Percentiles rank a stretch among this genome's conserved stretches.
Evolutionary conservation across 2,888 invertebrate species (phyloP).

Genomic region (Pilophorus perplexus): DNA sequence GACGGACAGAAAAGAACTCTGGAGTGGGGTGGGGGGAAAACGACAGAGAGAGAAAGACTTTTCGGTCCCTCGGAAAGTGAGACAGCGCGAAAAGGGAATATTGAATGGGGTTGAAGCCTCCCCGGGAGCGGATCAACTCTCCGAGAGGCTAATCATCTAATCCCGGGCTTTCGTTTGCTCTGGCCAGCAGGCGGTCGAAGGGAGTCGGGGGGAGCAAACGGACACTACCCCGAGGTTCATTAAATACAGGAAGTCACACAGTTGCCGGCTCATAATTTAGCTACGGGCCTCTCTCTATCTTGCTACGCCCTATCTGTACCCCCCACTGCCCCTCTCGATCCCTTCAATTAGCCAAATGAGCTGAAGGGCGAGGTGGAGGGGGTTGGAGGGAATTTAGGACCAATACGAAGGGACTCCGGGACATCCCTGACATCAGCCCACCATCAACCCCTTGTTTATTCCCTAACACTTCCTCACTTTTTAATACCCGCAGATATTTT

Average conservation of each 20-base stretch:
- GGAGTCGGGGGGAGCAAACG: background rate
- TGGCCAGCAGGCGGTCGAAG: background rate
- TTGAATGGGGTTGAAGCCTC: slow-evolving; percentile 35
- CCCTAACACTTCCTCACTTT: slow-evolving; percentile 25
- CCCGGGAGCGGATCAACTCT: slow-evolving; percentile 24
- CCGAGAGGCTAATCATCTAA: slow-evolving; percentile 39
- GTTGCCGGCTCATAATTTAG: slow-evolving; percentile 38
- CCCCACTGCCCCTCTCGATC: background rate
- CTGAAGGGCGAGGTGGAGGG: slow-evolving; percentile 1
- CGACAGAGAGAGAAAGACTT: background rate
- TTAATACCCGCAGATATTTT: slow-evolving; percentile 23
- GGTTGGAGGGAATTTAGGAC: background rate
- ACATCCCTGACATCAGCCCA: background rate
- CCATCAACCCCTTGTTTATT: slow-evolving; percentile 27
- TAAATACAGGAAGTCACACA: slow-evolving; percentile 41
- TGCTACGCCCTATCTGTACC: background rate
- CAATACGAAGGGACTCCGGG: background rate
- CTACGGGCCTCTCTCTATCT: slow-evolving; percentile 23
- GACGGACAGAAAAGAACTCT: background rate
- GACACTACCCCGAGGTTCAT: slow-evolving; percentile 29
- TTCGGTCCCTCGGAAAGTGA: slow-evolving; percentile 9
- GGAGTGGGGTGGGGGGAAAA: background rate
- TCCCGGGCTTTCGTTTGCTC: slow-evolving; percentile 40
- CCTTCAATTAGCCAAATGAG: slow-evolving; percentile 41
- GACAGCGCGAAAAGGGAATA: slow-evolving; percentile 39